Base-by-base conservation (phyloP, 2,888 invertebrate species). In the Oscheius sp. region DNA sequence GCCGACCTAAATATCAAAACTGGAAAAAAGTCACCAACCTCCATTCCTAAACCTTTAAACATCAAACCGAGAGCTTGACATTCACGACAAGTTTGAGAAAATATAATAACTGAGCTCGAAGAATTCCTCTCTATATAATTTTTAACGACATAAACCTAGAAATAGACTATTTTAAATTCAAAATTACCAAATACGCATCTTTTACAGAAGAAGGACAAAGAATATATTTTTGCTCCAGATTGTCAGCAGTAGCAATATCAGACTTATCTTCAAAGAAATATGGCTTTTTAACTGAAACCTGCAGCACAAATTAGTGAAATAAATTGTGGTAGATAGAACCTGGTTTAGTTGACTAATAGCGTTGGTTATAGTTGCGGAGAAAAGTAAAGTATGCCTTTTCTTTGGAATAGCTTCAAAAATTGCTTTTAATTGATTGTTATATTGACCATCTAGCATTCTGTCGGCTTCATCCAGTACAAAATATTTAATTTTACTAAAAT, bases 391-490 rank as follows among this genome's bases (percentile, higher is more conserved):
- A 75, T 89, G 89, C 26, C 89, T 80, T 69, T 88, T 86, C 71
- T 85, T 78, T 6, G 88, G 88, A 26, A 89, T 68, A 2, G 87
- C 86, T 57, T 89, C 87, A 85, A 94, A 92, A 83, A 94, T 94
- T 0, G 91, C 91, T 85, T 91, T 90, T 56, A 96, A 89, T 82
- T 90, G 86, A 14, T 73, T 67, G 32, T 81, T 81, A 59, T 82
- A 84, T 68, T 88, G 87, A 70, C 89, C 88, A 78, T 89, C 89
- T 36, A 92, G 87, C 75, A 92, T 89, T 87, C 94, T 90, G 86
- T 99, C 98, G 33, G 97, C 98, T 89, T 99, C 98, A 88, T 99
- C 98, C 62, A 98, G 87, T 0, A 98, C 95, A 80, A 97, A 88
- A 88, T 92, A 94, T 83, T 92, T 91, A 0, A 94, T 90, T 81